These are phyloP conservation scores for Calameuta pallipes DNA, from an alignment of 2,888 invertebrate species.

Conservation along the genomic window DNA sequence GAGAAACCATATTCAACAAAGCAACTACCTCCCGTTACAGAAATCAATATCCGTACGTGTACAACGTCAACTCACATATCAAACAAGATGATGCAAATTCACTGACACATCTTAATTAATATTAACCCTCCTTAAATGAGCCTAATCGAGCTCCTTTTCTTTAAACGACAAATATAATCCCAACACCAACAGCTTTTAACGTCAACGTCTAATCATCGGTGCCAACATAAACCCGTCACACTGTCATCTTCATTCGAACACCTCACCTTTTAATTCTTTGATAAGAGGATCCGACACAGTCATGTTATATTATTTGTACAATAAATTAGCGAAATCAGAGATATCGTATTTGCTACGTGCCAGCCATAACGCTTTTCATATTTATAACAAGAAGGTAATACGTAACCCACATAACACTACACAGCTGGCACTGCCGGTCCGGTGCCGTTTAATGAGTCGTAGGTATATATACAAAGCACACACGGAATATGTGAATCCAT, in stretches of 20 bases:
- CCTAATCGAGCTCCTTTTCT: neutral
- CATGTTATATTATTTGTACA: slow-evolving; percentile 58
- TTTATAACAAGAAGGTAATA: neutral
- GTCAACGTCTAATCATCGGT: neutral
- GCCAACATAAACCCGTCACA: neutral
- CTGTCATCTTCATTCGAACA: neutral
- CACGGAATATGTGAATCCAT: neutral
- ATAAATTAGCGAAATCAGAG: neutral
- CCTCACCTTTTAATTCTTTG: slow-evolving; percentile 71
- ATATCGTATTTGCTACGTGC: neutral
- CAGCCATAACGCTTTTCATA: neutral
- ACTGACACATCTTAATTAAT: neutral
- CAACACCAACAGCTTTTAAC: neutral
- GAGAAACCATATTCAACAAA: neutral
- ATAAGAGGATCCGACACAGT: slow-evolving; percentile 72
- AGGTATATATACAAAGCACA: neutral
- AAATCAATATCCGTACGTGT: neutral
- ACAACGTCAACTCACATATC: neutral
- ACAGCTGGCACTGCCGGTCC: neutral
- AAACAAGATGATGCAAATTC: neutral
- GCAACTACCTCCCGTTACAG: neutral
- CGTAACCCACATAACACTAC: neutral
- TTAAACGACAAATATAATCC: neutral
- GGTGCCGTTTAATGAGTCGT: neutral
- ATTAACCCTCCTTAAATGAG: neutral